These are phyloP conservation scores for Protobothrops mucrosquamatus DNA, from an alignment of 2,113 vertebrate genomes.

Conservation along the genomic window DNA sequence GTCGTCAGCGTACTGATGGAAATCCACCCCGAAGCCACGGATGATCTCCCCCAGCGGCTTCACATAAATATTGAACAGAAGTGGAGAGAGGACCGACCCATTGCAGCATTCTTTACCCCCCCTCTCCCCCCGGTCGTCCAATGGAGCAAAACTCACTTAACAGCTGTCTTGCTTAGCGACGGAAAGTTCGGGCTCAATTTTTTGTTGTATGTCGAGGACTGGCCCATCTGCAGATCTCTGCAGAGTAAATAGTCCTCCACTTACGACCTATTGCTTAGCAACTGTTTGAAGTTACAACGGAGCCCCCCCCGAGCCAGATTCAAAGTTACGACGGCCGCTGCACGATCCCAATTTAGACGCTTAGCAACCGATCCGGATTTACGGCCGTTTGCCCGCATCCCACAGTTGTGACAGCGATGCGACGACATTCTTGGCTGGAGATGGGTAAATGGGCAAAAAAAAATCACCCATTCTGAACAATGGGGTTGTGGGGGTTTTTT, in stretches of 20 bases:
- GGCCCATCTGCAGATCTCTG: not conserved
- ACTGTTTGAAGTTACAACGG: not conserved
- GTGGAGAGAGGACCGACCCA: too few species aligned
- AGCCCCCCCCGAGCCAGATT: not conserved
- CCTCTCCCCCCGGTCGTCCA: fast-evolving
- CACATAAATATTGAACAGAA: too few species aligned
- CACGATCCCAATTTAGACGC: not conserved
- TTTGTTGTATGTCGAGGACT: not conserved
- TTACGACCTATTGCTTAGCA: not conserved
- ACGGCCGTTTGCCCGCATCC: not conserved
- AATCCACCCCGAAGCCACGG: too few species aligned
- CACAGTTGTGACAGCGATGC: not conserved
- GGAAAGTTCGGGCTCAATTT: not conserved
- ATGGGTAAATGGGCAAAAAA: not conserved
- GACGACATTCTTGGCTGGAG: not conserved
- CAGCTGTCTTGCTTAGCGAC: not conserved
- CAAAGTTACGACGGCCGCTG: not conserved
- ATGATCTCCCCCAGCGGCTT: too few species aligned
- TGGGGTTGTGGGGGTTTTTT: too few species aligned
- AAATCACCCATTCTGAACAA: not conserved
- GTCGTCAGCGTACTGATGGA: too few species aligned
- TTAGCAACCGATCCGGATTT: not conserved
- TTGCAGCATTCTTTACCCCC: not conserved
- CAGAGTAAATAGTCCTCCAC: not conserved
- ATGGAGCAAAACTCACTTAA: not conserved